phyloP scores from a whole-genome alignment of 2,113 vertebrate species.

The Fulmarus glacialis region DNA sequence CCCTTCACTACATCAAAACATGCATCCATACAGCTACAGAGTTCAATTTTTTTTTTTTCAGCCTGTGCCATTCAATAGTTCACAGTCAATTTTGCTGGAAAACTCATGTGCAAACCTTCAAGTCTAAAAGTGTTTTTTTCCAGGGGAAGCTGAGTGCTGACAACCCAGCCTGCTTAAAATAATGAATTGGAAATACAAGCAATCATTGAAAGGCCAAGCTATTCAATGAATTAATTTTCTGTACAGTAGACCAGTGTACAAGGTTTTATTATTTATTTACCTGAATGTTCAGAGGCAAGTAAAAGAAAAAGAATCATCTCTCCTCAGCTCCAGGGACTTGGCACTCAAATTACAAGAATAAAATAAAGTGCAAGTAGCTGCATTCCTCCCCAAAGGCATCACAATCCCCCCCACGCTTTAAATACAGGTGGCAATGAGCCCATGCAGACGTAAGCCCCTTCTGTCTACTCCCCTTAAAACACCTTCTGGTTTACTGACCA shows the following conservation, averaged over 20 bases:
- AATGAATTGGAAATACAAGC: background rate
- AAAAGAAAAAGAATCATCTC: background rate
- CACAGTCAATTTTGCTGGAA: background rate
- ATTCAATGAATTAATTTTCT: background rate
- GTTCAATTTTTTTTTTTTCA: background rate
- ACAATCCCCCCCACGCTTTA: background rate
- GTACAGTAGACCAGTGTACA: background rate
- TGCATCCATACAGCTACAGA: background rate
- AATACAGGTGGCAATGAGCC: conserved; percentile 1
- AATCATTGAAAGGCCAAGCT: background rate
- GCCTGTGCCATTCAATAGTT: background rate
- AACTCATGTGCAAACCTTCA: background rate
- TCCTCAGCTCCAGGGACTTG: background rate
- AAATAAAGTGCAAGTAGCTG: background rate
- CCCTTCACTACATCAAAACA: background rate
- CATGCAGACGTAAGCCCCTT: background rate
- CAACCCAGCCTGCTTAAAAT: background rate
- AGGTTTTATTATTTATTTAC: background rate
- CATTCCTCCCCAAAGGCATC: background rate
- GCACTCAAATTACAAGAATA: background rate
- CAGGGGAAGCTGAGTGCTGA: background rate
- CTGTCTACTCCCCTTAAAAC: conserved; percentile 19
- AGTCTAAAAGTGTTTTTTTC: background rate
- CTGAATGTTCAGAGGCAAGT: background rate
- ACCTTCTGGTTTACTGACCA: conserved; percentile 44